Conservation (phyloP, 35 echinoderm and acorn worm species). For the Chiridota heheva region DNA sequence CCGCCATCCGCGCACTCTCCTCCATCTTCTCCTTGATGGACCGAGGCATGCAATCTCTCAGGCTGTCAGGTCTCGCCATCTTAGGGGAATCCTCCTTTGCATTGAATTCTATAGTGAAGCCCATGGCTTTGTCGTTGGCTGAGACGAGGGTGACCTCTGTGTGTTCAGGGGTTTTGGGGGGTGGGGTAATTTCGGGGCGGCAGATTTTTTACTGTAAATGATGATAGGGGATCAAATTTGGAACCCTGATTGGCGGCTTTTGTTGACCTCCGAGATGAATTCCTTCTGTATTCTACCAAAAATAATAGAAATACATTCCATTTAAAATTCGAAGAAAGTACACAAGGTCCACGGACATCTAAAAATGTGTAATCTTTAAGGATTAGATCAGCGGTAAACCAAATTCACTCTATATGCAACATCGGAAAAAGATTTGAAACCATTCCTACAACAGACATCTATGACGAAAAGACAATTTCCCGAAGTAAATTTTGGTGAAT, state of each 20-base stretch:
- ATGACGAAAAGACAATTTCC: no score
- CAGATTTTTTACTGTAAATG: slow-evolving; percentile 52
- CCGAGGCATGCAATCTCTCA: slow-evolving; percentile 73
- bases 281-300: slow-evolving; percentile 9
- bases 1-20: slow-evolving; percentile 65
- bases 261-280: slow-evolving; percentile 28
- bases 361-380: background rate
- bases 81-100: slow-evolving; percentile 51
- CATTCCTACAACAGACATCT: no score
- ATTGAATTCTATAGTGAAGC: slow-evolving; percentile 84
- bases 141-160: slow-evolving; percentile 69
- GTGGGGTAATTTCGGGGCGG: slow-evolving; percentile 13
- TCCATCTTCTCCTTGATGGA: slow-evolving; percentile 70
- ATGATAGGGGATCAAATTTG: slow-evolving; percentile 68
- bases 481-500: no score
- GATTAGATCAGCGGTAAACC: background rate
- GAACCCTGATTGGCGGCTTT: background rate
- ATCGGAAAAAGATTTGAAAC: no score
- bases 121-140: slow-evolving; percentile 64
- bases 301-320: background rate
- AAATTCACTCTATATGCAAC: background rate
- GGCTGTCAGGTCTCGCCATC: slow-evolving; percentile 54
- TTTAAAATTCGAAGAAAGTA: background rate
- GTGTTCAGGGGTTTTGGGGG: slow-evolving; percentile 30
- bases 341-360: background rate